These are phyloP conservation scores for Penaeus japonicus DNA, from an alignment of 1,140 invertebrate species.

Conservation along the genomic window DNA sequence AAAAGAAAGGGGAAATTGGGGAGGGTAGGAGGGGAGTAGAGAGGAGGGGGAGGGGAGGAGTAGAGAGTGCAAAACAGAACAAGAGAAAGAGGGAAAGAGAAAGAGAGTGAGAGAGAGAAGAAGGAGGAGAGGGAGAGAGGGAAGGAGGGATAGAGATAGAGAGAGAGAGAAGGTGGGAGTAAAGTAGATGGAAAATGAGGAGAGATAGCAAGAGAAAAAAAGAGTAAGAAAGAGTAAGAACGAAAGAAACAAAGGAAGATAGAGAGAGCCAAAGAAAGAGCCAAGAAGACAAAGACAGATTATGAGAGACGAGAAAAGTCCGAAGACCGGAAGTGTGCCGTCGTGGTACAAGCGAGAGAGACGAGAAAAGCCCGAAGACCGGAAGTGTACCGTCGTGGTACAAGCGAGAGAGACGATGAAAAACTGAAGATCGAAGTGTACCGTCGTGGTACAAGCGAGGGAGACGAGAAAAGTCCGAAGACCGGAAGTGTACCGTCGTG, in stretches of 20 bases:
- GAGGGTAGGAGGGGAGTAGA: background rate
- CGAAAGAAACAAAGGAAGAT: background rate
- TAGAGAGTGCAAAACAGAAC: background rate
- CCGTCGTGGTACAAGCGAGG: too few species aligned
- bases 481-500: too few species aligned
- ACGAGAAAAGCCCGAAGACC: too few species aligned
- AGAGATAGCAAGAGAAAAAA: background rate
- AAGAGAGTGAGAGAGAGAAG: background rate
- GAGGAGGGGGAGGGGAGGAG: background rate
- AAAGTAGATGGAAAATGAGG: background rate
- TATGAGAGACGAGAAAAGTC: too few species aligned
- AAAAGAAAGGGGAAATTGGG: background rate
- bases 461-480: too few species aligned
- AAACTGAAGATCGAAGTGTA: too few species aligned
- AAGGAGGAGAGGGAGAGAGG: background rate
- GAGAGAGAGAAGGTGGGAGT: background rate
- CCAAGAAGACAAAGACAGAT: too few species aligned
- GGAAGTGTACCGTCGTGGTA: too few species aligned
- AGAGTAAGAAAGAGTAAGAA: background rate
- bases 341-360: too few species aligned
- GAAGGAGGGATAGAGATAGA: background rate
- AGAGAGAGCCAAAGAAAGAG: too few species aligned
- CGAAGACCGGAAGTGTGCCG: too few species aligned
- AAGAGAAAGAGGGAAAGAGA: background rate
- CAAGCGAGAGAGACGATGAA: too few species aligned